Conservation (phyloP, 2,888 invertebrate genomes). For the Trachelus iudaicus region DNA sequence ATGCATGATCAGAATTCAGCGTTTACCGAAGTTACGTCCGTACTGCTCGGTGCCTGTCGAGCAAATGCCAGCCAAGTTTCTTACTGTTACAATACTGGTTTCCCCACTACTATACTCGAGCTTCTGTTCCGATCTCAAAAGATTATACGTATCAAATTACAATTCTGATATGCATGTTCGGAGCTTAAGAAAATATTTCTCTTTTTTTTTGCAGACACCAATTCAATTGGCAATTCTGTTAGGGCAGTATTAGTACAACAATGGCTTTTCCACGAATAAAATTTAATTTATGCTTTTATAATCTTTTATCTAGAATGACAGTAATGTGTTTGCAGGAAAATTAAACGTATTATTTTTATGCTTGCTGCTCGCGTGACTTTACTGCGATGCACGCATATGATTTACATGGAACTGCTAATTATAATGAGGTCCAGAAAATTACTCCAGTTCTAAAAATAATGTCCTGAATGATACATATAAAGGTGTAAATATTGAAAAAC, state of each 20-base stretch:
- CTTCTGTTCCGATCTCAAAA: background rate
- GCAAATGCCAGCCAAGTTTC: background rate
- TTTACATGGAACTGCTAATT: background rate
- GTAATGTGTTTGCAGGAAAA: background rate
- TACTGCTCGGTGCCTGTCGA: background rate
- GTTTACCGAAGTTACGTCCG: background rate
- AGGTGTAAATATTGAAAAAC: background rate
- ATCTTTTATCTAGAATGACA: background rate
- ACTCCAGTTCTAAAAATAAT: background rate
- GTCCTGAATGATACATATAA: background rate
- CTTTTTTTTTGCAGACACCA: background rate
- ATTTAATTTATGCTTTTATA: background rate
- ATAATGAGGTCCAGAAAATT: background rate
- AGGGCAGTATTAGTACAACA: background rate
- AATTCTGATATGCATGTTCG: background rate
- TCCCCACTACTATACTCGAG: background rate
- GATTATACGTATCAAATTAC: background rate
- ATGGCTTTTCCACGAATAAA: background rate
- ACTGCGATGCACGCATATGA: background rate
- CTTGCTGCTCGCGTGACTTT: background rate
- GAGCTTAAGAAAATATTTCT: background rate
- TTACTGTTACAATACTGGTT: background rate
- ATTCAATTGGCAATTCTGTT: background rate
- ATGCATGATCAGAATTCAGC: background rate
- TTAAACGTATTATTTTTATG: background rate